Conservation (phyloP, 2,113 vertebrate genomes). For the Romanogobio albipinnatus region DNA sequence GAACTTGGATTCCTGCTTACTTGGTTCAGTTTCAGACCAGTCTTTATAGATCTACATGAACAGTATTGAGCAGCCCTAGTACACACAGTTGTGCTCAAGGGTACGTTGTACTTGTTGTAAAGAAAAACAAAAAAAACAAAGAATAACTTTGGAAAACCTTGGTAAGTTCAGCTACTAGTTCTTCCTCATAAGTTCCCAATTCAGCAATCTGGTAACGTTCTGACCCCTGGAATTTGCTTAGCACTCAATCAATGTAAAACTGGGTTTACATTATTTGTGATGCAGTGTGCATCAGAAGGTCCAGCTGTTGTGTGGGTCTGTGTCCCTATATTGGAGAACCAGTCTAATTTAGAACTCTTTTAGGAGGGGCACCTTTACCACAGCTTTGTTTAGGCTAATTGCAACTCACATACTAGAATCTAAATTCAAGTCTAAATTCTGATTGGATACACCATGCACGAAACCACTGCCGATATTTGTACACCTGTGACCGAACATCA, state of each 20-base stretch:
- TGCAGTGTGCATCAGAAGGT: background rate
- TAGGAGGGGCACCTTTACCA: background rate
- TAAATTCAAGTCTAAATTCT: background rate
- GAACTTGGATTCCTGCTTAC: too few species aligned
- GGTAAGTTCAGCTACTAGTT: background rate
- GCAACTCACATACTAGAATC: background rate
- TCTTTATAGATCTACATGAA: background rate
- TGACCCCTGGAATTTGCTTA: background rate
- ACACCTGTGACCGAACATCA: background rate
- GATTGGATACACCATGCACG: background rate
- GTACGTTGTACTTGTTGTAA: too few species aligned
- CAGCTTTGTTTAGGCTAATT: constrained; percentile 20
- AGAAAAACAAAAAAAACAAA: background rate
- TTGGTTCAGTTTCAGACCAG: too few species aligned
- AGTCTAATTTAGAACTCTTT: background rate
- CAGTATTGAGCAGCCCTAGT: background rate
- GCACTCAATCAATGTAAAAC: background rate
- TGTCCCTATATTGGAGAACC: background rate
- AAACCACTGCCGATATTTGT: background rate
- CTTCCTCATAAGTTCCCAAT: background rate
- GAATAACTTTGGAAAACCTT: background rate
- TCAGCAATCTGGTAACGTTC: background rate
- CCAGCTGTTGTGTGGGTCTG: background rate
- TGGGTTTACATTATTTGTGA: background rate
- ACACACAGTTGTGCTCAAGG: background rate